Percentiles rank a stretch among this genome's conserved stretches.
phyloP scores from a whole-genome alignment of 2,797 vertebrate species.

The Intellagama lesueurii region DNA sequence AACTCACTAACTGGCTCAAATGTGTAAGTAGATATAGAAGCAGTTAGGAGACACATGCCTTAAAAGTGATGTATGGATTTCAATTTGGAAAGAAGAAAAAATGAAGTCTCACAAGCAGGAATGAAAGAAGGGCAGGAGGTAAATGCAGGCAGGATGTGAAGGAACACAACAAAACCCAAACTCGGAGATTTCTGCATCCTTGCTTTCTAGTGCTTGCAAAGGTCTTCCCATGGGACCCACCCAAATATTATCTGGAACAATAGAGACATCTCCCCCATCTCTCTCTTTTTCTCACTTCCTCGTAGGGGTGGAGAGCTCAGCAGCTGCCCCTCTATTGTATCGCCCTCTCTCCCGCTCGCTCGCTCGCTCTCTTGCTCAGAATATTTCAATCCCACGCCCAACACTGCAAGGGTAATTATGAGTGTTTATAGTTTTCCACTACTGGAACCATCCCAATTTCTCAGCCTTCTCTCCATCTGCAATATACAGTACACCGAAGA shows the following conservation, averaged over 20 bases:
- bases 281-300: neutral
- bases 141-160: too few relatives aligned
- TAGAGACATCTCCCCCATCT: neutral
- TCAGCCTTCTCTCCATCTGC: slow-evolving; percentile 71
- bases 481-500: slow-evolving; percentile 28
- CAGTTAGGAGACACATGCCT: too few relatives aligned
- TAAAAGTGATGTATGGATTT: neutral
- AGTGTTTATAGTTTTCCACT: slow-evolving; percentile 46
- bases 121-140: neutral
- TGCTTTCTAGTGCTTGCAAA: neutral
- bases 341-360: slow-evolving; percentile 24
- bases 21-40: too few relatives aligned
- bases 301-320: slow-evolving; percentile 45
- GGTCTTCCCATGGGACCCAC: neutral
- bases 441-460: slow-evolving; percentile 66
- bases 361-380: slow-evolving; percentile 40
- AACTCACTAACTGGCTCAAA: too few relatives aligned
- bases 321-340: slow-evolving; percentile 73
- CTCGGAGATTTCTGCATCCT: too few relatives aligned
- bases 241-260: neutral
- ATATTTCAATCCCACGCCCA: slow-evolving; percentile 61
- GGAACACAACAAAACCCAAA: too few relatives aligned
- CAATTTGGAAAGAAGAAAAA: neutral
- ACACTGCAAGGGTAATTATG: slow-evolving; percentile 61
- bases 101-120: neutral